phyloP scores from a whole-genome alignment of 2,888 invertebrate genomes.

The Drosophila robusta region DNA sequence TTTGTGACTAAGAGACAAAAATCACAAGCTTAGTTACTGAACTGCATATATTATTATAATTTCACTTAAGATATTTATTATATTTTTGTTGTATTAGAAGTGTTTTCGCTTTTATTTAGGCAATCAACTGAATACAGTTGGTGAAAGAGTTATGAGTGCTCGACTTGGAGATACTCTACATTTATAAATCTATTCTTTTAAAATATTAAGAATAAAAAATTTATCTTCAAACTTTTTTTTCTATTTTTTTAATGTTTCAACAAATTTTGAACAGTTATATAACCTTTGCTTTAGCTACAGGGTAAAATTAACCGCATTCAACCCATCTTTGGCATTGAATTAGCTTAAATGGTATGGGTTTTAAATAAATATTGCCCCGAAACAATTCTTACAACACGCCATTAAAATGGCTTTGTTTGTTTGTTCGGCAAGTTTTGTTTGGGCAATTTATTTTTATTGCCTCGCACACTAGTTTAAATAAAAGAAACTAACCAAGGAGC shows the following conservation, averaged over 20 bases:
- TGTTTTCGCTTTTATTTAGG: constrained; percentile 19
- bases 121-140: background rate
- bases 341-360: constrained; percentile 15
- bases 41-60: constrained; percentile 12
- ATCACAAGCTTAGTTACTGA: constrained; percentile 24
- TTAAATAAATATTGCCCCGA: constrained; percentile 30
- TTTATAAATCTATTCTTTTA: too few relatives aligned
- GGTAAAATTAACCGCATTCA: background rate
- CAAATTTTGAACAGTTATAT: too few relatives aligned
- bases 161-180: background rate
- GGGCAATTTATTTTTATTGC: constrained; percentile 51
- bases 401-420: constrained; percentile 48
- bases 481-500: constrained; percentile 4
- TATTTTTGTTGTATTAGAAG: constrained; percentile 2
- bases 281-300: background rate
- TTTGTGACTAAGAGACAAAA: constrained; percentile 37
- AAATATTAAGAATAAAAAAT: too few relatives aligned
- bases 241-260: background rate
- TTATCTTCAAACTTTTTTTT: background rate
- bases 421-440: constrained; percentile 45
- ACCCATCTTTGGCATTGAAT: constrained; percentile 53
- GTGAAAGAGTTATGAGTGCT: background rate
- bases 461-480: constrained; percentile 22
- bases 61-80: constrained; percentile 13
- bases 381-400: constrained; percentile 42